Base-by-base conservation (phyloP, 1,140 invertebrate genomes). In the Leptinotarsa lineolata region DNA sequence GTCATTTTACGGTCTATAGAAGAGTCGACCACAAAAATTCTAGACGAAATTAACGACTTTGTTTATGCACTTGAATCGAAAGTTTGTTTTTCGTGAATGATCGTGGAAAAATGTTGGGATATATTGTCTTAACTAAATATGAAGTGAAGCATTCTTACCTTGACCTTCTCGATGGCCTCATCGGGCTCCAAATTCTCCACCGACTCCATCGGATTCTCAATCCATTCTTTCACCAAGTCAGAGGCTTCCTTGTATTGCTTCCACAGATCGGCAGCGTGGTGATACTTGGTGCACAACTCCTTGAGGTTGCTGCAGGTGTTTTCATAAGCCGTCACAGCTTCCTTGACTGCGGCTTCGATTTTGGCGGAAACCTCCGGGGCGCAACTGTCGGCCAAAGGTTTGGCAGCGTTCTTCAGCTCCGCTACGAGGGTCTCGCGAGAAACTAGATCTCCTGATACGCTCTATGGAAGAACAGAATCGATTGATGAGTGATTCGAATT, bases 261-360 rank as follows among this genome's bases (percentile, higher is more conserved):
- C 93, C 93, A 95, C 45, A 94, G 86, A 39, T 90, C 88, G 61
- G 93, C 92, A 3, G 92, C 93, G 82, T 91, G 85, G 78, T 93
- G 90, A 84, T 91, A 91, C 77, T 87, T 88, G 79, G 89, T 90
- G 84, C 92, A 92, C 72, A 94, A 87, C 73, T 90, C 89, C 74
- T 89, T 89, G 73, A 94, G 86, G 83, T 92, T 91, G 75, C 87
- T 87, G 79, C 90, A 90, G 20, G 92, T 94, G 80, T 91, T 90
- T 73, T 92, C 88, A 88, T 93, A 94, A 21, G 91, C 90, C 16
- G 90, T 88, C 58, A 92, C 90, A 2, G 92, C 92, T 81, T 93
- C 90, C 81, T 91, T 89, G 54, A 94, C 90, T 44, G 91, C 91
- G 2, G 89, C 88, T 68, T 91, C 88, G 72, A 94, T 90, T 77